Conservation (phyloP, 2,113 vertebrate species). For the Xiphorhynchus elegans region DNA sequence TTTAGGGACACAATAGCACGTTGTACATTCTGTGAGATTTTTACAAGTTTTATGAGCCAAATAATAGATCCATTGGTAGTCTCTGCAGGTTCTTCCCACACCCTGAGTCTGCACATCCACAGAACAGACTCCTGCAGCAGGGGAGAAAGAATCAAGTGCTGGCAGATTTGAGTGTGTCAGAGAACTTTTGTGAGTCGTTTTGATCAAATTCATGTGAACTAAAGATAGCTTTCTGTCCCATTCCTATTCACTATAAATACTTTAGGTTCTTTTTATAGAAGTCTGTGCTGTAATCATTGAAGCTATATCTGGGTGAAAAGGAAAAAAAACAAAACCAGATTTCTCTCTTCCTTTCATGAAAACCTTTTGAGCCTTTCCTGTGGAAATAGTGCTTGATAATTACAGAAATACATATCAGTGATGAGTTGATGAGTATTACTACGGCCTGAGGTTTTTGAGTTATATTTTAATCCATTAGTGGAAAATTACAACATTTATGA, state of each 20-base stretch:
- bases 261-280: neutral
- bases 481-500: conserved; percentile 1
- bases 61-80: conserved; percentile 72
- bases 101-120: conserved; percentile 52
- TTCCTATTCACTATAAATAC: neutral
- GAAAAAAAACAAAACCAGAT: neutral
- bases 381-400: neutral
- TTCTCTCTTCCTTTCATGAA: neutral
- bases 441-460: neutral
- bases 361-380: neutral
- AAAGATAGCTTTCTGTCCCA: neutral
- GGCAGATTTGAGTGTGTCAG: neutral
- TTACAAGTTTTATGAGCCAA: conserved; percentile 71
- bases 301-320: neutral
- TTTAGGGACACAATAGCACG: conserved; percentile 81
- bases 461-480: neutral
- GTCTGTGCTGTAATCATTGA: neutral
- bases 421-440: neutral
- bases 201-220: neutral
- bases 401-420: neutral
- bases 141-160: conserved; percentile 16
- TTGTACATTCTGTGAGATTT: conserved; percentile 79
- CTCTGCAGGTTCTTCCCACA: conserved; percentile 59
- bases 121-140: conserved; percentile 23
- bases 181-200: neutral